Conservation (phyloP, 1,140 invertebrate genomes). For the Drosophila auraria region DNA sequence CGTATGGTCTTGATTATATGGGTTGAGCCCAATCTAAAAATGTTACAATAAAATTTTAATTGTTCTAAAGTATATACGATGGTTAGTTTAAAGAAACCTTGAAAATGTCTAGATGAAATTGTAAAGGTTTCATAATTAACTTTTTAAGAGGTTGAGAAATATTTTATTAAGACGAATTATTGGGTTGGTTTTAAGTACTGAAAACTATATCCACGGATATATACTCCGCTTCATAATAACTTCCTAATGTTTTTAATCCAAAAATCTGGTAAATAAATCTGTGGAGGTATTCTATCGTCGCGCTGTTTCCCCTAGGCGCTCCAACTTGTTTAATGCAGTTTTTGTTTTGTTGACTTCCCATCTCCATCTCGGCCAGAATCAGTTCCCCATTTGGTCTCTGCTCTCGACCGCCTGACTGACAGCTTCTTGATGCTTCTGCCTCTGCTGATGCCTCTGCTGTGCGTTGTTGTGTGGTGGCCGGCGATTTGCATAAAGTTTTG, state of each 20-base stretch:
- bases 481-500: constrained; percentile 64
- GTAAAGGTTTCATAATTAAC: too few species aligned
- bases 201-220: too few species aligned
- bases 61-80: too few species aligned
- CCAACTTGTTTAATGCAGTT: constrained; percentile 52
- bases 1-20: too few species aligned
- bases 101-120: too few species aligned
- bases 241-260: not conserved
- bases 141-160: too few species aligned
- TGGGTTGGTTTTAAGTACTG: too few species aligned
- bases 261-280: constrained; percentile 1
- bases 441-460: constrained; percentile 25
- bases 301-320: too few species aligned
- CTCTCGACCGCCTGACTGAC: constrained; percentile 49
- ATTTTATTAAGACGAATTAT: too few species aligned
- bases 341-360: constrained; percentile 13
- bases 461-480: constrained; percentile 45
- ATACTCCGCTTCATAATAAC: not conserved
- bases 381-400: constrained; percentile 34
- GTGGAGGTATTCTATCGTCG: not conserved
- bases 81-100: too few species aligned
- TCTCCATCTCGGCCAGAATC: constrained; percentile 21
- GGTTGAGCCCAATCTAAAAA: too few species aligned
- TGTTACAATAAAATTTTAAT: too few species aligned
- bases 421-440: constrained; percentile 43